phyloP scores from a whole-genome alignment of 2,888 invertebrate species.

The Agrenia bidenticulata region DNA sequence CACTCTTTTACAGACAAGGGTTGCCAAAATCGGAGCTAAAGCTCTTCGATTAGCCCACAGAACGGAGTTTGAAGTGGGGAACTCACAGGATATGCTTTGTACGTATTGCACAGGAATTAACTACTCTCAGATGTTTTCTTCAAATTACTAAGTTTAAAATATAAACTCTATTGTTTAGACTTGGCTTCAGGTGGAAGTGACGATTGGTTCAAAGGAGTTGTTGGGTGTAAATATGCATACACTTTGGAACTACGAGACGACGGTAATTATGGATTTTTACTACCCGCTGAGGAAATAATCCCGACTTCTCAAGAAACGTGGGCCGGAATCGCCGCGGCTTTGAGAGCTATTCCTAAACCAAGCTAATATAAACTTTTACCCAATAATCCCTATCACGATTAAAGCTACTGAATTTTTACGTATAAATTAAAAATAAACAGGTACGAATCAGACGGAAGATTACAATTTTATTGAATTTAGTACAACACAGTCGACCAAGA shows the following conservation, averaged over 20 bases:
- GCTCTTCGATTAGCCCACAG: constrained; percentile 27
- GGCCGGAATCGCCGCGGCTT: constrained; percentile 34
- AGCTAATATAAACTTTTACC: too few relatives aligned
- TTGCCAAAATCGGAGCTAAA: constrained; percentile 30
- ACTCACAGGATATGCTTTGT: constrained; percentile 26
- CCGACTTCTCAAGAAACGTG: constrained; percentile 35
- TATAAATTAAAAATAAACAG: too few relatives aligned
- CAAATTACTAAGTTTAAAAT: neutral
- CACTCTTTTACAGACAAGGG: constrained; percentile 22
- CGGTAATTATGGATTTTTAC: constrained; percentile 38
- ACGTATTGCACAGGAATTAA: constrained; percentile 18
- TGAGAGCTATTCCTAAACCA: constrained; percentile 20
- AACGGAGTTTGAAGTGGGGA: constrained; percentile 29
- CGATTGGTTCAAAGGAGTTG: constrained; percentile 35
- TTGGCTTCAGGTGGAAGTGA: constrained; percentile 16
- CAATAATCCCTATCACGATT: too few relatives aligned
- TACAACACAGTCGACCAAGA: too few relatives aligned
- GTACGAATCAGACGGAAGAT: too few relatives aligned
- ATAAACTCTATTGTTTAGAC: constrained; percentile 2
- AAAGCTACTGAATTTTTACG: too few relatives aligned
- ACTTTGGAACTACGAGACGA: constrained; percentile 37
- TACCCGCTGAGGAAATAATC: constrained; percentile 34
- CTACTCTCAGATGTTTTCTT: neutral
- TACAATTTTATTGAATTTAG: too few relatives aligned
- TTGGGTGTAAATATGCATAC: constrained; percentile 33